phyloP scores from a whole-genome alignment of 2,113 vertebrate species.

The Tauraco erythrolophus region DNA sequence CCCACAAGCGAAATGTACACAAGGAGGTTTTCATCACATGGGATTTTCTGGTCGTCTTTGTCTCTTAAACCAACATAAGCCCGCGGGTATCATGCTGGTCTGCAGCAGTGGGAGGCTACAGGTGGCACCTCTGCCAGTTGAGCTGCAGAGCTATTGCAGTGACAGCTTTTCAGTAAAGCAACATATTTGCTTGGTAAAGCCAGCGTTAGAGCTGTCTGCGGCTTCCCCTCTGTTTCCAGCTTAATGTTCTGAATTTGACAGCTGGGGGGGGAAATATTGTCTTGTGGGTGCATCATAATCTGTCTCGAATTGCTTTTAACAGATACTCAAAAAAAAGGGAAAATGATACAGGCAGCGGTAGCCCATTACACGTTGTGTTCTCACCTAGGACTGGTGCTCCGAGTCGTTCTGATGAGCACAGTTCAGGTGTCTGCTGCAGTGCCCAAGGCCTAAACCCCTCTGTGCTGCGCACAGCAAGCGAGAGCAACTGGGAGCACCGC shows the following conservation, averaged over 20 bases:
- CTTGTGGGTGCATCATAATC: slow-evolving; percentile 15
- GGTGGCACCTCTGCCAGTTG: slow-evolving; percentile 18
- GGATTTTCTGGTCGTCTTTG: not conserved
- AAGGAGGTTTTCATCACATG: not conserved
- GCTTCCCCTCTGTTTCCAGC: slow-evolving; percentile 45
- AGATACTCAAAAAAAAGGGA: slow-evolving; percentile 40
- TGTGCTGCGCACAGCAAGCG: not conserved
- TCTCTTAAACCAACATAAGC: not conserved
- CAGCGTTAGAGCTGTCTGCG: not conserved
- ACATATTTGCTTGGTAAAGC: slow-evolving; percentile 36
- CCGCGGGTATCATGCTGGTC: not conserved
- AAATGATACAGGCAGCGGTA: not conserved
- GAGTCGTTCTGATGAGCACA: not conserved
- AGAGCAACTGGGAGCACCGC: not conserved
- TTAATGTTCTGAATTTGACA: not conserved
- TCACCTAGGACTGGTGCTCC: not conserved
- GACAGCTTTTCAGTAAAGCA: slow-evolving; percentile 31
- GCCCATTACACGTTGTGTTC: not conserved
- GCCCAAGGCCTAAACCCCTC: slow-evolving; percentile 44
- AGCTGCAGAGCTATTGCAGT: slow-evolving; percentile 25
- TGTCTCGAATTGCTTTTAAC: slow-evolving; percentile 40
- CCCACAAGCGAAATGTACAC: fast-evolving
- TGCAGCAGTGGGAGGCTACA: slow-evolving; percentile 37
- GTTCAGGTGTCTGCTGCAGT: slow-evolving; percentile 39
- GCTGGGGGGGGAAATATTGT: not conserved